A percentile compares a stretch with the other conserved stretches of the same genome.
phyloP scores from a whole-genome alignment of 2,113 vertebrate species.

The Muscicapa adusta region DNA sequence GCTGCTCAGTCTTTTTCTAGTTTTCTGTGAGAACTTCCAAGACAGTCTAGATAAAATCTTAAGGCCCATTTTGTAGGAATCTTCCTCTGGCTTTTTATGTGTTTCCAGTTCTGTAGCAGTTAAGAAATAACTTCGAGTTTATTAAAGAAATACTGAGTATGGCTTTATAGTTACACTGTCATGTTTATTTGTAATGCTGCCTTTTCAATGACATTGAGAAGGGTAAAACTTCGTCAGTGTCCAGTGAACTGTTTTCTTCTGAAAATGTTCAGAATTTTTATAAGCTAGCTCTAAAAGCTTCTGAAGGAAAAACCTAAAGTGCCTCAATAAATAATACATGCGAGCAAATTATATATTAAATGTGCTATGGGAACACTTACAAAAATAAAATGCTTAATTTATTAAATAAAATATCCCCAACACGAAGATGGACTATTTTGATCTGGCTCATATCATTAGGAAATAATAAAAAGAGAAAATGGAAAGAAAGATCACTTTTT shows the following conservation, averaged over 20 bases:
- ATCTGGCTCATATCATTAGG: constrained; percentile 59
- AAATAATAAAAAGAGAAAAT: constrained; percentile 50
- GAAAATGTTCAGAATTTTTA: constrained; percentile 52
- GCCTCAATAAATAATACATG: constrained; percentile 61
- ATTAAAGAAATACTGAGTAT: constrained; percentile 71
- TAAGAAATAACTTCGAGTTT: constrained; percentile 64
- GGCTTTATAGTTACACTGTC: constrained; percentile 74
- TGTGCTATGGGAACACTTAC: constrained; percentile 58
- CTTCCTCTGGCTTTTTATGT: constrained; percentile 54
- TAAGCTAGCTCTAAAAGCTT: constrained; percentile 58
- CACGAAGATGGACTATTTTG: constrained; percentile 57
- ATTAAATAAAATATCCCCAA: constrained; percentile 71
- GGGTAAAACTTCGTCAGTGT: constrained; percentile 41
- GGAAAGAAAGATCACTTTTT: constrained; percentile 62
- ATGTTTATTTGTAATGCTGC: constrained; percentile 61
- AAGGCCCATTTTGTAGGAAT: constrained; percentile 60
- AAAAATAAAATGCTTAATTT: constrained; percentile 72
- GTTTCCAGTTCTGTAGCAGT: constrained; percentile 60
- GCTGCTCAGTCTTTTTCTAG: constrained; percentile 25
- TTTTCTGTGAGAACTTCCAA: constrained; percentile 14
- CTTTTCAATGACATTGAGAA: constrained; percentile 60
- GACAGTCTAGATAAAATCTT: constrained; percentile 56
- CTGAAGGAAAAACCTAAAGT: constrained; percentile 56
- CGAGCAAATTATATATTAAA: constrained; percentile 65
- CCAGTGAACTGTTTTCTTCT: constrained; percentile 40